phyloP scores from a whole-genome alignment of 2,797 vertebrate genomes.

The Rousettus madagascariensis region DNA sequence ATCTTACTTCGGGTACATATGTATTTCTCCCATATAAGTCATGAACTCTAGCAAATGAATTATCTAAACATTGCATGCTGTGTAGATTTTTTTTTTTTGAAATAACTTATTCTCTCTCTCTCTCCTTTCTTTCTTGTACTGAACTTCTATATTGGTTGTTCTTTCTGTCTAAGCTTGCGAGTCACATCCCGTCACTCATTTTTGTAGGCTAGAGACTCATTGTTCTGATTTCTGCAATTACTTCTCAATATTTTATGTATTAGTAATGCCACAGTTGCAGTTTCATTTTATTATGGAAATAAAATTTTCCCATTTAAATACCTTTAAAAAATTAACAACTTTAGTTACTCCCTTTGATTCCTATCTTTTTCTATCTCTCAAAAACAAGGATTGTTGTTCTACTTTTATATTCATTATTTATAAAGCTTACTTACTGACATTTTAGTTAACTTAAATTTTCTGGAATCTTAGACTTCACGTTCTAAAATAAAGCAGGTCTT shows the following conservation, averaged over 20 bases:
- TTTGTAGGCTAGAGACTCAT: conserved; percentile 36
- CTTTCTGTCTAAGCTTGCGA: not conserved
- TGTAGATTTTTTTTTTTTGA: not conserved
- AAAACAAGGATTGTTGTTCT: not conserved
- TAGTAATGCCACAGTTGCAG: conserved; percentile 50
- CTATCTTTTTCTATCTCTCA: not conserved
- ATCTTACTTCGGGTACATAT: not conserved
- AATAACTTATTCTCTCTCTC: not conserved
- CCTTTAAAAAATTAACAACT: conserved; percentile 56
- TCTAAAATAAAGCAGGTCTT: not conserved
- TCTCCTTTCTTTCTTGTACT: not conserved
- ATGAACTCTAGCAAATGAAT: not conserved
- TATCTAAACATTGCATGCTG: not conserved
- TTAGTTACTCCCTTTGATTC: not conserved
- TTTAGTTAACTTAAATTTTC: conserved; percentile 51
- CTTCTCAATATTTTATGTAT: conserved; percentile 62
- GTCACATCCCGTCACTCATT: not conserved
- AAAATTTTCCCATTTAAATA: conserved; percentile 53
- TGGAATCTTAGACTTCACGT: not conserved
- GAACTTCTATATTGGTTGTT: not conserved
- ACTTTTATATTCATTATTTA: not conserved
- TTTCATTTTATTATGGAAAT: conserved; percentile 70
- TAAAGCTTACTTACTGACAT: not conserved
- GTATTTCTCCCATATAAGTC: not conserved
- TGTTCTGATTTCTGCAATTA: conserved; percentile 51